Conservation (phyloP, 2,797 vertebrate genomes). For the Tokudaia muenninki region DNA sequence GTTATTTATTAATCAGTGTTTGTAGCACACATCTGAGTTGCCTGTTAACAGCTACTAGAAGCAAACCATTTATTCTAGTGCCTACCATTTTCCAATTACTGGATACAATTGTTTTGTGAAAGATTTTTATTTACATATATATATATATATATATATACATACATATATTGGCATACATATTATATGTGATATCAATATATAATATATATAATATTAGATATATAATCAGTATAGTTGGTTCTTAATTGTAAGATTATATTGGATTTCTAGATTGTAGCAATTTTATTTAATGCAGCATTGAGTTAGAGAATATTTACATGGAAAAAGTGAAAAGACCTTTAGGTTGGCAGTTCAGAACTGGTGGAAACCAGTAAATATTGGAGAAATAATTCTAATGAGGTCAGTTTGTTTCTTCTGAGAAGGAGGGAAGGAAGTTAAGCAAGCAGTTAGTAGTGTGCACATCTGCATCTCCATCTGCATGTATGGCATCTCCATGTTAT, state of each 20-base stretch:
- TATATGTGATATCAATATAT: no score
- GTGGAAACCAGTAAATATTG: neutral
- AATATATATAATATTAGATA: no score
- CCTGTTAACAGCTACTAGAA: neutral
- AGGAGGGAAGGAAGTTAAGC: neutral
- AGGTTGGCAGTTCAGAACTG: neutral
- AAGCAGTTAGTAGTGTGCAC: neutral
- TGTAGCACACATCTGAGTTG: no score
- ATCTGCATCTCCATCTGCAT: neutral
- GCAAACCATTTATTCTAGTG: neutral
- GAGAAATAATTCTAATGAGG: neutral
- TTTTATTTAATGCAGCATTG: neutral
- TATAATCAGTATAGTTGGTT: neutral
- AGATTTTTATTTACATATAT: neutral
- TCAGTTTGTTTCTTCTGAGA: neutral
- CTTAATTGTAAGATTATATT: neutral
- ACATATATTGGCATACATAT: no score
- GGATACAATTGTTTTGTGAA: neutral
- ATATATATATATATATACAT: no score
- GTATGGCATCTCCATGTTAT: accelerated
- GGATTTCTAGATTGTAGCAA: neutral
- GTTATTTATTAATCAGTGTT: neutral
- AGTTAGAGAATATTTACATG: neutral
- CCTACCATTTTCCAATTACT: neutral
- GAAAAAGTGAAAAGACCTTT: neutral